Base-by-base conservation (phyloP, 2,888 invertebrate species). In the Drosophila mulleri region DNA sequence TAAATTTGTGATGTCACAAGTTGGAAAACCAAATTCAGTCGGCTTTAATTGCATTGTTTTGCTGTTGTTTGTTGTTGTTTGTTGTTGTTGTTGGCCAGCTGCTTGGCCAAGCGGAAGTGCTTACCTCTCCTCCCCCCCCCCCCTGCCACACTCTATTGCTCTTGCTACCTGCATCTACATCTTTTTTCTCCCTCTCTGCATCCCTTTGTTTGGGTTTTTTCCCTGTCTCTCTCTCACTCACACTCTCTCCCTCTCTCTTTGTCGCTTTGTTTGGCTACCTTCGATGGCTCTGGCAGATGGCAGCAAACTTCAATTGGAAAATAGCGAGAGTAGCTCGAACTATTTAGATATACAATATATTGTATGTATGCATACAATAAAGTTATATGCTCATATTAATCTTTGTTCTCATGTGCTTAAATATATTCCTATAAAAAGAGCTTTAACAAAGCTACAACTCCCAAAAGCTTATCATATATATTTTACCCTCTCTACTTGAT, bases 31-130 rank as follows among this genome's bases (percentile, higher is more conserved):
- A 50, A 54, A 45, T 44, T 60, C 32, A 66, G 72, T 52, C 52
- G 50, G 52, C 57, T 44, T 61, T 72, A 84, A 88, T 82, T 88
- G 80, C 75, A 70, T 59, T 71, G 61, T 62, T 73, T 61, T 63
- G 54, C 63, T 71, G 45, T 45, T 56, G n/a, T 7, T 50, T 72
- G 54, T 45, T 65, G 44, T 57, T 63, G 56, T 26, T 58, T 59
- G 45, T 50, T 65, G 48, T 45, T 57, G 35, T 57, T 66, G 48
- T 57, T 63, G 59, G 53, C 37, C 62, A 75, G 76, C 76, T 75
- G 80, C 72, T 72, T 72, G 80, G 50, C 72, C 68, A 76, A 72
- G 50, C 78, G 78, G 78, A 78, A 78, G 72, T 80, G 58, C 57
- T 45, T 66, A 63, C 65, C 41, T 39, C 20, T 23, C 23, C 7